Conservation (phyloP, 2,888 invertebrate species). For the Cyclophora albipunctata region DNA sequence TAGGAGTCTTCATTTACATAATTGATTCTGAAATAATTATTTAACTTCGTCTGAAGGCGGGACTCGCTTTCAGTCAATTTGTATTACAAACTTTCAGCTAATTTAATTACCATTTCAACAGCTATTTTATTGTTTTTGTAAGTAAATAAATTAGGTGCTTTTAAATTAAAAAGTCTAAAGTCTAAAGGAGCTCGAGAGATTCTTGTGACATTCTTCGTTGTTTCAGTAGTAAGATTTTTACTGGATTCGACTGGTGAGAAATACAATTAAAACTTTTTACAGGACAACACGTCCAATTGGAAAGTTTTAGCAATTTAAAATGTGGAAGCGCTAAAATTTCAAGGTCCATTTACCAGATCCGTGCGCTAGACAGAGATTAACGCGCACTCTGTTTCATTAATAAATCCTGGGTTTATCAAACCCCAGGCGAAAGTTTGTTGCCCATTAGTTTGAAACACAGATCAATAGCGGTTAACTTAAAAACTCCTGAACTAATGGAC, state of each 20-base stretch:
- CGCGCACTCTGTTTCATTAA: constrained; percentile 41
- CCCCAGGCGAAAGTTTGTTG: neutral
- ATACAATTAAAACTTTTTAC: too few species aligned
- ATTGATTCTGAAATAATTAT: constrained; percentile 16
- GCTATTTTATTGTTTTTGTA: constrained; percentile 2
- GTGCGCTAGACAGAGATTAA: constrained; percentile 57
- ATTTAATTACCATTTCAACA: constrained; percentile 7
- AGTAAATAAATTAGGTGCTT: too few species aligned
- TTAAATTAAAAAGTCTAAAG: too few species aligned
- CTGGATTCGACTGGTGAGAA: too few species aligned
- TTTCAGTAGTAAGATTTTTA: too few species aligned
- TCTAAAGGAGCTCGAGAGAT: too few species aligned
- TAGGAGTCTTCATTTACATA: constrained; percentile 12
- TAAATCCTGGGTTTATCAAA: constrained; percentile 3
- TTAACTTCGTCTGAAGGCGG: constrained; percentile 8
- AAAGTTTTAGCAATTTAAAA: neutral
- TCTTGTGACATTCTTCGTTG: too few species aligned
- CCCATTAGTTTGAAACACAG: neutral
- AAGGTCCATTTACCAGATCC: constrained; percentile 49
- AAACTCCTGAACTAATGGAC: neutral
- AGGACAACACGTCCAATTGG: too few species aligned
- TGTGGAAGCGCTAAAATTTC: constrained; percentile 31
- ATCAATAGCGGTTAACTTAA: neutral
- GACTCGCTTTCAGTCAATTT: constrained; percentile 12
- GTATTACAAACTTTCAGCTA: constrained; percentile 11